These are phyloP conservation scores for Neomorphus geoffroyi DNA, from an alignment of 2,797 vertebrate genomes.

Conservation along the genomic window DNA sequence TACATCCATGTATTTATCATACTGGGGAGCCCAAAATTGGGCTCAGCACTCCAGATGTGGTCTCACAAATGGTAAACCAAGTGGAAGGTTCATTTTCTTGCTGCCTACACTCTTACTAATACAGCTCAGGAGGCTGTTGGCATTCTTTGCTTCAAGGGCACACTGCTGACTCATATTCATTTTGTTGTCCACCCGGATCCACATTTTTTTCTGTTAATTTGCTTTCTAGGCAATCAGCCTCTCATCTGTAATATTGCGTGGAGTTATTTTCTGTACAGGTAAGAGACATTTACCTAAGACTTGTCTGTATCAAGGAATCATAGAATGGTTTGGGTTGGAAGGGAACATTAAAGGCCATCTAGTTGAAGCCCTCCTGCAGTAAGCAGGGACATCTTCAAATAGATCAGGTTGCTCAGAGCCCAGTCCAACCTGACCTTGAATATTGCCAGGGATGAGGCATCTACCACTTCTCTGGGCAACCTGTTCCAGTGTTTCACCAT, in stretches of 20 bases:
- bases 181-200: background rate
- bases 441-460: background rate
- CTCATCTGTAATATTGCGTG: background rate
- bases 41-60: background rate
- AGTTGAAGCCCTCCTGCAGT: background rate
- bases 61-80: background rate
- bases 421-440: fast-evolving
- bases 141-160: background rate
- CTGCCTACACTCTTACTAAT: background rate
- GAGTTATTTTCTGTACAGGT: background rate
- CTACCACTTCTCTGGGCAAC: background rate
- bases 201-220: background rate
- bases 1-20: background rate
- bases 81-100: background rate
- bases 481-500: background rate
- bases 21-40: background rate
- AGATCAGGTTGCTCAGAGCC: background rate
- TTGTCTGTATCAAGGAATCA: background rate
- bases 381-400: background rate
- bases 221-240: background rate
- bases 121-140: background rate
- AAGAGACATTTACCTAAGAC: background rate
- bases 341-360: background rate
- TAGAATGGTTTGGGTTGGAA: background rate
- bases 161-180: background rate